Percentiles rank a stretch among this genome's conserved stretches.
These are phyloP conservation scores for Sebastes dallii DNA, from an alignment of 2,797 vertebrate genomes.

Conservation along the genomic window DNA sequence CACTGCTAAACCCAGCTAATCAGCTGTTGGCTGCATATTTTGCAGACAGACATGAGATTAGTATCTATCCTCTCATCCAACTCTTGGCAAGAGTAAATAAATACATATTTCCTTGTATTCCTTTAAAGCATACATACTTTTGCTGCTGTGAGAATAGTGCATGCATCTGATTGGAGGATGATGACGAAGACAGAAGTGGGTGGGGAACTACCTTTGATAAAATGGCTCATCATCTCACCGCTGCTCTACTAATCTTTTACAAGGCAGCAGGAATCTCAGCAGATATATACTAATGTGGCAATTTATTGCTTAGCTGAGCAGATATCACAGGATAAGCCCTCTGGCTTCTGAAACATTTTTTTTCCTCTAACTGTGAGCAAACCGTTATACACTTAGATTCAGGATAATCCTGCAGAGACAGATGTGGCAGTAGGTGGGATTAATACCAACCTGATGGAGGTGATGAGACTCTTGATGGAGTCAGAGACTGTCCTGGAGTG, in stretches of 20 bases:
- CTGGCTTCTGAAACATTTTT: conserved; percentile 9
- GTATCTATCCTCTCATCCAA: background rate
- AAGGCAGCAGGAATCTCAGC: conserved; percentile 34
- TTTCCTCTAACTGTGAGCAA: conserved; percentile 2
- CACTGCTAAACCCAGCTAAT: background rate
- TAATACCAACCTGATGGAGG: conserved; percentile 91
- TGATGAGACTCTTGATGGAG: conserved; percentile 99
- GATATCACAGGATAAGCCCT: conserved; percentile 18
- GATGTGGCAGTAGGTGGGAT: conserved; percentile 10
- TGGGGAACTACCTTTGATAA: background rate
- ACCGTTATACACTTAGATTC: conserved; percentile 4
- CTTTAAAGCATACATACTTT: background rate
- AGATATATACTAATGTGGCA: conserved; percentile 39
- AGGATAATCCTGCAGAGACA: conserved; percentile 37
- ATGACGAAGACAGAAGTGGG: conserved; percentile 12
- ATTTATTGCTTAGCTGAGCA: conserved; percentile 46
- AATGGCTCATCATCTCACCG: conserved; percentile 26
- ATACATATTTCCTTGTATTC: background rate
- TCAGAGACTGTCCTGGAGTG: conserved; percentile 97
- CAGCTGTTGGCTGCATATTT: background rate
- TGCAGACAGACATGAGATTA: background rate
- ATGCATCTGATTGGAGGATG: background rate
- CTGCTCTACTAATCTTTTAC: conserved; percentile 32
- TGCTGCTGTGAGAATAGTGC: background rate
- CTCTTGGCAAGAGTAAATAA: background rate